Evolutionary conservation across 2,888 invertebrate genomes (phyloP), one percentile per base, ranked within the genome.

Genomic region (Hypselothyrea guttata): DNA sequence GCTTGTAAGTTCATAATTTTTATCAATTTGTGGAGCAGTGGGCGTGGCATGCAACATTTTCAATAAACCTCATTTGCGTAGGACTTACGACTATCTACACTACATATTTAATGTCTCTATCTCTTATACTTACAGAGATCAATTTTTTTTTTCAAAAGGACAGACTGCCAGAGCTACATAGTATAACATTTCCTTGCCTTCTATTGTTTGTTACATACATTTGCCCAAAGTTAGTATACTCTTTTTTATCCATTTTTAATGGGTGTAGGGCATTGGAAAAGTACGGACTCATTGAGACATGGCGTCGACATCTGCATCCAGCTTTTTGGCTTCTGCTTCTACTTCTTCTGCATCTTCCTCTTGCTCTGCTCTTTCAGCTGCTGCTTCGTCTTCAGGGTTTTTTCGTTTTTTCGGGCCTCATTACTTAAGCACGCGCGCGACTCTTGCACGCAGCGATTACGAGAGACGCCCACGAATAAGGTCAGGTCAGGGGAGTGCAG

Each of bases 381-480:
- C 28, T 13, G 4, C 35, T 60, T 34, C 41, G 7, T 18, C 51
- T 47, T 27, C 45, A 31, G n/a, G n/a, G 31, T 18, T 41, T 15
- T 46, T 13, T 28, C 22, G 5, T 49, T 31, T 12, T 57, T 52
- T 57, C 37, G 56, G 60, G 61, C 73, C 77, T 73, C 84, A 81
- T 78, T 78, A 78, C 81, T 76, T 83, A 76, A 63, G 67, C 84
- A 78, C 77, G 70, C 73, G 67, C 84, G 42, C 13, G 33, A n/a
- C 46, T 13, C 53, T 54, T 37, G 48, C 48, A 53, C 28, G 34
- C 37, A 47, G 44, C 47, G 68, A 53, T 62, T 65, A 40, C 42
- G 44, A 64, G 54, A 48, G 44, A 44, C 63, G 54, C 49, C 62
- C 49, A 38, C 65, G 58, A 75, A 58, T 63, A 75, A 65, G 79